phyloP scores from a whole-genome alignment of 2,113 vertebrate species.

The Tetraodon nigroviridis region DNA sequence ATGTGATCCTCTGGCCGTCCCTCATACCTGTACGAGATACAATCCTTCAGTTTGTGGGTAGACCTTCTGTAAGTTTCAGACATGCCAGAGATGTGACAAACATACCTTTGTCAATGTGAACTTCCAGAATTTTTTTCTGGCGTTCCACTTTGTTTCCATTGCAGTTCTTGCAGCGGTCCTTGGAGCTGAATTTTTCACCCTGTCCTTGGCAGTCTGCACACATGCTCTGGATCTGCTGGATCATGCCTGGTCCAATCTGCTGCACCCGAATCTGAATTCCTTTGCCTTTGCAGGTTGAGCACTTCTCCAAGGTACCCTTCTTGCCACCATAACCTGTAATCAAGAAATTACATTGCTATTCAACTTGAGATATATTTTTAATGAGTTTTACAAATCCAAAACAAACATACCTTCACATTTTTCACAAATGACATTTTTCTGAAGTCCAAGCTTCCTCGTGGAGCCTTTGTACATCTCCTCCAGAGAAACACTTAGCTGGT shows the following conservation, averaged over 20 bases:
- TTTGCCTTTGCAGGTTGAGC: conserved; percentile 87
- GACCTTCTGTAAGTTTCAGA: too few relatives aligned
- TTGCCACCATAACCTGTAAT: conserved; percentile 87
- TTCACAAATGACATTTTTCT: conserved; percentile 93
- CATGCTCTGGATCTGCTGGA: conserved; percentile 94
- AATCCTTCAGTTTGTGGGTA: too few relatives aligned
- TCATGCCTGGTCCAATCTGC: conserved; percentile 95
- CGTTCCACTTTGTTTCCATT: conserved; percentile 87
- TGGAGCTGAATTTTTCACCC: conserved; percentile 86
- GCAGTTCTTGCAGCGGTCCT: conserved; percentile 91
- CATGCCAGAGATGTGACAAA: not conserved
- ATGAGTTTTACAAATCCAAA: not conserved
- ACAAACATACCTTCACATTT: conserved; percentile 88
- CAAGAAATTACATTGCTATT: not conserved
- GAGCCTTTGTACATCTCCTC: conserved; percentile 91
- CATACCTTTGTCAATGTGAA: conserved; percentile 92
- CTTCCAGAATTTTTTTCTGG: conserved; percentile 95
- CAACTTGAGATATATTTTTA: not conserved
- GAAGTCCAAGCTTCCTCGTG: conserved; percentile 91
- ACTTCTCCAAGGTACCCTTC: conserved; percentile 88
- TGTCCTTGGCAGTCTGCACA: conserved; percentile 92
- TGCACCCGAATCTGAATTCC: conserved; percentile 89
- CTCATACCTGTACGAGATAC: conserved; percentile 82
- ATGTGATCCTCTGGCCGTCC: conserved; percentile 92
- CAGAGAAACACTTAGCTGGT: conserved; percentile 87